Evolutionary conservation across 2,113 vertebrate genomes (phyloP).

Genomic region (Australoheros scitulus): DNA sequence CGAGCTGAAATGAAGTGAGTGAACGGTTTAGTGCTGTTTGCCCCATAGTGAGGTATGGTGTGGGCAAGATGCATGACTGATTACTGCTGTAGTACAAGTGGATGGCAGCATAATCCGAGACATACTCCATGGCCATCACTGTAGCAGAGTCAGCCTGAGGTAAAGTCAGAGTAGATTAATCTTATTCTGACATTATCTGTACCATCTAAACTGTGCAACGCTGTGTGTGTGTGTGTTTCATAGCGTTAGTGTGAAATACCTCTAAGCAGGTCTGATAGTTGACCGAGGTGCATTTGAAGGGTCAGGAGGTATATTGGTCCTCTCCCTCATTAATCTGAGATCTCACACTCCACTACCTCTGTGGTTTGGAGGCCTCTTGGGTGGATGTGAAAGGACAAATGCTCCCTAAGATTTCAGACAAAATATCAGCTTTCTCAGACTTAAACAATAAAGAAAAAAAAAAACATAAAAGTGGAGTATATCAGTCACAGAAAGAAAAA

Average conservation of each 20-base stretch:
- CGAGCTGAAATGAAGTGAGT: not conserved
- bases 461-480: not conserved
- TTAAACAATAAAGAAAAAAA: slow-evolving; percentile 8
- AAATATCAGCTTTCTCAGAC: not conserved
- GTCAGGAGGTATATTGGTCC: slow-evolving; percentile 41
- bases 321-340: slow-evolving; percentile 50
- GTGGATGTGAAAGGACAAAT: slow-evolving; percentile 26
- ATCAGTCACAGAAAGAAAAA: not conserved
- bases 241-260: not conserved
- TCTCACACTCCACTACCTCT: slow-evolving; percentile 19
- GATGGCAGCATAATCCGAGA: not conserved
- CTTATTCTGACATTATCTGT: slow-evolving; percentile 21
- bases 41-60: not conserved
- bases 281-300: slow-evolving; percentile 44
- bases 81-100: not conserved
- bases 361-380: not conserved
- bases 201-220: slow-evolving; percentile 10
- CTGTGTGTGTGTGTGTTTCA: not conserved
- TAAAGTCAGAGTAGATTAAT: slow-evolving; percentile 25
- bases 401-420: slow-evolving; percentile 29
- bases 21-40: not conserved
- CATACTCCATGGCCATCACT: not conserved
- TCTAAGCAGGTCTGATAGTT: slow-evolving; percentile 29
- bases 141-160: slow-evolving; percentile 14
- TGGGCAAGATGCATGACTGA: not conserved